Conservation (phyloP, 2,888 invertebrate species). For the Mimachlamys varia region DNA sequence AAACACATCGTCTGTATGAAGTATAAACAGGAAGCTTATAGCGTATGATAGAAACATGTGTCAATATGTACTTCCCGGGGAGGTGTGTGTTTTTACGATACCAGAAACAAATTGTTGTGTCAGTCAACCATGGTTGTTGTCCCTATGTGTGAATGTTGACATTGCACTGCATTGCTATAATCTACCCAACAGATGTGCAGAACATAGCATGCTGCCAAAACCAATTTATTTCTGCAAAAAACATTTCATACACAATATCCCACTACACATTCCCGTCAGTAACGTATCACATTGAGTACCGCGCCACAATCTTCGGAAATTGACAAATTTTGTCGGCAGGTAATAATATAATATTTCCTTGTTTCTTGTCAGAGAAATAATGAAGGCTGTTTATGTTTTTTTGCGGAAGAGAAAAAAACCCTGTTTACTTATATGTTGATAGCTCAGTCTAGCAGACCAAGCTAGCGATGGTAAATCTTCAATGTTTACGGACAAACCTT, state of each 20-base stretch:
- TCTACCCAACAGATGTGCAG: not conserved
- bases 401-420: not conserved
- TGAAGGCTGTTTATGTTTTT: constrained; percentile 14
- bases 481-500: not conserved
- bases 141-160: not conserved
- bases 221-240: constrained; percentile 20
- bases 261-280: not conserved
- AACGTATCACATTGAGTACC: not conserved
- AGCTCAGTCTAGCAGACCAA: not conserved
- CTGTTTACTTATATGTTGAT: not conserved
- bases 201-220: constrained; percentile 34
- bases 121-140: constrained; percentile 8
- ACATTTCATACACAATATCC: not conserved
- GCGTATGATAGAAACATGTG: not conserved
- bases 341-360: not conserved
- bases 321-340: not conserved
- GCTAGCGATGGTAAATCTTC: not conserved
- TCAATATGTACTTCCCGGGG: not conserved
- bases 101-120: not conserved
- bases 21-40: not conserved
- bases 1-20: not conserved
- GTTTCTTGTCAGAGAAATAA: not conserved
- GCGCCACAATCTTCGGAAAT: not conserved
- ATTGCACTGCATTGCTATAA: not conserved
- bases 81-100: not conserved